Evolutionary conservation across 1,140 invertebrate genomes (phyloP).

Genomic region (Centruroides sculpturatus): DNA sequence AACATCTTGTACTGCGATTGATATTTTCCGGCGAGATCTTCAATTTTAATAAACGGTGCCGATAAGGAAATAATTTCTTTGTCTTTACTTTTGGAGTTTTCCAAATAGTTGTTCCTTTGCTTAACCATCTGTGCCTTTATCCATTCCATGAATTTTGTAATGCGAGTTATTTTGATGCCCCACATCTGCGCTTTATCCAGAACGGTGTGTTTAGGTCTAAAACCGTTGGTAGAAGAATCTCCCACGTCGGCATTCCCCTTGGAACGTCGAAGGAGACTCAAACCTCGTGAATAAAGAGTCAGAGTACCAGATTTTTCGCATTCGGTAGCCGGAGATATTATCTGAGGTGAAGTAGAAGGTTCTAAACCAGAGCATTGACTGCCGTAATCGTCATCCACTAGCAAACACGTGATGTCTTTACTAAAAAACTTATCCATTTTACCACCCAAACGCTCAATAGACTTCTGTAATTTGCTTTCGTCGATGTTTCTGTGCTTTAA

Average conservation of each 20-base stretch:
- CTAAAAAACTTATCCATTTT: constrained; percentile 7
- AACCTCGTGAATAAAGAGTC: background rate
- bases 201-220: background rate
- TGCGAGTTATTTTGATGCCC: constrained; percentile 1
- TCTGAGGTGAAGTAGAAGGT: background rate
- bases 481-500: background rate
- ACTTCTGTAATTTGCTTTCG: background rate
- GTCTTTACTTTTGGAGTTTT: background rate
- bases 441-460: constrained; percentile 3
- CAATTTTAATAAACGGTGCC: constrained; percentile 7
- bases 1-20: constrained; percentile 9
- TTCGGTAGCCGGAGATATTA: background rate
- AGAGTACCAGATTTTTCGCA: background rate
- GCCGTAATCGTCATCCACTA: constrained; percentile 2
- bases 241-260: background rate
- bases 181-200: constrained; percentile 1
- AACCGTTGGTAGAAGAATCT: background rate
- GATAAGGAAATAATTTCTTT: background rate
- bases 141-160: constrained; percentile 1
- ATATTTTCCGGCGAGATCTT: constrained; percentile 5
- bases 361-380: background rate
- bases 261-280: constrained; percentile 7
- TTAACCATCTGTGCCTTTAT: constrained; percentile 1
- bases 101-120: background rate
- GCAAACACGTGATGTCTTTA: constrained; percentile 3